phyloP scores from a whole-genome alignment of 2,797 vertebrate genomes.

The Bucorvus abyssinicus region DNA sequence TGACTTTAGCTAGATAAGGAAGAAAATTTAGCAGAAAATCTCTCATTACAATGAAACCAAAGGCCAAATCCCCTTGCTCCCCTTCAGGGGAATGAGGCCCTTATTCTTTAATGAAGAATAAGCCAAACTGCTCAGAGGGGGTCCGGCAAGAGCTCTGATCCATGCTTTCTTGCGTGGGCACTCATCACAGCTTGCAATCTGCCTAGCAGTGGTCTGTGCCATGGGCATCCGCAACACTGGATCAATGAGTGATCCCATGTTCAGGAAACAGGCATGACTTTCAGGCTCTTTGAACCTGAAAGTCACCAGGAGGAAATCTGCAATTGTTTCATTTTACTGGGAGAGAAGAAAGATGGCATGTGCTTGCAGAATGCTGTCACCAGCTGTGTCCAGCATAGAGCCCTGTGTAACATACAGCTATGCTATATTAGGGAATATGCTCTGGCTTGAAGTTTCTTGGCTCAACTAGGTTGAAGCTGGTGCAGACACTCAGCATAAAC shows the following conservation, averaged over 20 bases:
- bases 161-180: neutral
- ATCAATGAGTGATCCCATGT: neutral
- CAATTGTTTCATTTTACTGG: neutral
- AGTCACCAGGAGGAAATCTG: neutral
- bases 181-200: neutral
- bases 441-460: neutral
- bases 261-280: neutral
- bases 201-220: neutral
- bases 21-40: neutral
- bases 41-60: neutral
- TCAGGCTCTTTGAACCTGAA: neutral
- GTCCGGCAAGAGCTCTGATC: neutral
- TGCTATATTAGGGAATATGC: neutral
- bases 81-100: neutral
- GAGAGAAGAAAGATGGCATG: neutral
- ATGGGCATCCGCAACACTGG: neutral
- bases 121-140: neutral
- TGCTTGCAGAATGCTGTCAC: neutral
- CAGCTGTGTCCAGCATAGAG: neutral
- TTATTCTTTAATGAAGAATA: neutral
- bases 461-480: neutral
- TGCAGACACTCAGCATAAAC: neutral
- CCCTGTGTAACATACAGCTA: rapidly evolving
- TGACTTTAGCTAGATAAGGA: neutral
- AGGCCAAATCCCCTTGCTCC: neutral